Percentiles rank a stretch among this genome's conserved stretches.
Conservation (phyloP, 2,888 invertebrate genomes). For the Gisinianus flammeolus region DNA sequence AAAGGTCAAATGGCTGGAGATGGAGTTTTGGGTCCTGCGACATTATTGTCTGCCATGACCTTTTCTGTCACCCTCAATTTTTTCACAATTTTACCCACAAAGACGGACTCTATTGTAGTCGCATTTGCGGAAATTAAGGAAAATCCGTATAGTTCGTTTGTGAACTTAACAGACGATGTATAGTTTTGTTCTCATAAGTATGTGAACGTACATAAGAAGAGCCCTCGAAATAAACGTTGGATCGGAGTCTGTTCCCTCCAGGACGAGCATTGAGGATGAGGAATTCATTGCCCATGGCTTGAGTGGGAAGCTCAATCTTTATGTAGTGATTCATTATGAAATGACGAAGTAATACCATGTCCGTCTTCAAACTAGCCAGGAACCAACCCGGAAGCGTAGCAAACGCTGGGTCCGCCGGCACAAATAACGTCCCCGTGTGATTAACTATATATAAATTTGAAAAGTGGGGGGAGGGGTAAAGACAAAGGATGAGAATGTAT, state of each 20-base stretch:
- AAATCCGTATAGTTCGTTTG: no score
- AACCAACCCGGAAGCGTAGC: conserved; percentile 54
- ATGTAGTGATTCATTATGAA: conserved; percentile 56
- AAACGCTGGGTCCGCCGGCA: conserved; percentile 56
- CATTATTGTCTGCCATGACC: no score
- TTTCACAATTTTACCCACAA: no score
- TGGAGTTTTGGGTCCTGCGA: no score
- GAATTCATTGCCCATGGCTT: conserved; percentile 50
- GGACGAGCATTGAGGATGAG: conserved; percentile 52
- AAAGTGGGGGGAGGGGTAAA: no score
- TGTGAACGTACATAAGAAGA: conserved; percentile 51
- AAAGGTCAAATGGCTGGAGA: no score
- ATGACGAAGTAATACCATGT: conserved; percentile 51
- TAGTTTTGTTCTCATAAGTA: no score
- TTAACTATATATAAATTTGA: no score
- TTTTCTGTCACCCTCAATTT: not conserved
- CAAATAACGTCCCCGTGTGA: conserved; percentile 58
- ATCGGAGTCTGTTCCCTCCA: conserved; percentile 51
- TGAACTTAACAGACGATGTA: no score
- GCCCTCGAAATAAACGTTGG: conserved; percentile 50
- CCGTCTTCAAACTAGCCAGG: conserved; percentile 48
- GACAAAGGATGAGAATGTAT: not conserved
- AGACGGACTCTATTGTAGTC: no score
- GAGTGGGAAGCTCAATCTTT: conserved; percentile 49
- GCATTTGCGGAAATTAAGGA: no score